phyloP scores from a whole-genome alignment of 2,797 vertebrate species.

The Myotis daubentonii region DNA sequence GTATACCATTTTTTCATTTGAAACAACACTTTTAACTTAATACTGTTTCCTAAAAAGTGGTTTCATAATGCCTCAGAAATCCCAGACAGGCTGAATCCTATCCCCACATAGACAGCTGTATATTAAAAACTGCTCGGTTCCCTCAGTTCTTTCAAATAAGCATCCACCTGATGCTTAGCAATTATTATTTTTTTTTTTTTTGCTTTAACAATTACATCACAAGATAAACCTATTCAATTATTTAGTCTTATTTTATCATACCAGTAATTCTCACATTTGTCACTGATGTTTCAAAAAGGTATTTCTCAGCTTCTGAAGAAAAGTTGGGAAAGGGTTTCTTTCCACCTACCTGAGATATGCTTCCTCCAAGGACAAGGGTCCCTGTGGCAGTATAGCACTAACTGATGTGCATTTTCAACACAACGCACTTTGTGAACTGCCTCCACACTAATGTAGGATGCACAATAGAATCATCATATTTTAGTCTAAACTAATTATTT shows the following conservation, averaged over 20 bases:
- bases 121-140: background rate
- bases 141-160: background rate
- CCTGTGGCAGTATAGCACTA: background rate
- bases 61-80: background rate
- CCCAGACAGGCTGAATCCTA: background rate
- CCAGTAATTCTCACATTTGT: background rate
- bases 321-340: background rate
- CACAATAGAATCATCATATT: background rate
- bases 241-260: background rate
- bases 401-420: background rate
- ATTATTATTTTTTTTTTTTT: background rate
- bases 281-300: background rate
- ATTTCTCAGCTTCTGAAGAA: background rate
- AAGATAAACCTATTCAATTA: background rate
- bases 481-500: background rate
- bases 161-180: background rate
- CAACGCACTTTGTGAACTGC: background rate
- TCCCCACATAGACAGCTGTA: background rate
- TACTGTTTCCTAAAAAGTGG: background rate
- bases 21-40: conserved; percentile 27
- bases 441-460: background rate
- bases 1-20: background rate
- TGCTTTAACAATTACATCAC: background rate
- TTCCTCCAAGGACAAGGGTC: background rate
- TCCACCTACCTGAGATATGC: background rate